phyloP scores from a whole-genome alignment of 2,113 vertebrate genomes.

The Lepidiolamprologus cunningtoni region DNA sequence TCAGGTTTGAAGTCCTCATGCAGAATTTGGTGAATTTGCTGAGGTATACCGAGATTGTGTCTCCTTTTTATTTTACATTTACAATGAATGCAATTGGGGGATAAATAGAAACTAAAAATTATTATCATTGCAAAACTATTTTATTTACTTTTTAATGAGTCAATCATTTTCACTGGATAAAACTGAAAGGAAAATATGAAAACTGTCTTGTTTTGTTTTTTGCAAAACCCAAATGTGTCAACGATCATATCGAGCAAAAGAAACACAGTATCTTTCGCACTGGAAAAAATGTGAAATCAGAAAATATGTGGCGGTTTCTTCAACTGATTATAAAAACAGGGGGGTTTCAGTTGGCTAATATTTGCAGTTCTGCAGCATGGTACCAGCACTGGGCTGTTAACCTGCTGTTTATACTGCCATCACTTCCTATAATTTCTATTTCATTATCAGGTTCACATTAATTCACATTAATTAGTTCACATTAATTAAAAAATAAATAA shows the following conservation, averaged over 20 bases:
- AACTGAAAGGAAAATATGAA: neutral
- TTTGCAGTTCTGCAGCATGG: neutral
- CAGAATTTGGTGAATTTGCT: neutral
- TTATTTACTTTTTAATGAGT: neutral
- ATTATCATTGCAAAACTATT: neutral
- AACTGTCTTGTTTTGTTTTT: neutral
- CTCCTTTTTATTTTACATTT: neutral
- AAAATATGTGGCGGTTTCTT: neutral
- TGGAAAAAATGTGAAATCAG: neutral
- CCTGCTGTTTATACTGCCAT: neutral
- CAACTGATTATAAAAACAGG: neutral
- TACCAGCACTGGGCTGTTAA: neutral
- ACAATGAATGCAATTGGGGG: neutral
- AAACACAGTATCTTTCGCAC: neutral
- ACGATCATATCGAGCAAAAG: neutral
- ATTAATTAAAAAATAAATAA: neutral
- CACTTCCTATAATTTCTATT: neutral
- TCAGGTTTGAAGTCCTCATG: neutral
- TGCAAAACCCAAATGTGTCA: neutral
- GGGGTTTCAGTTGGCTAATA: neutral
- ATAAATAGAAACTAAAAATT: neutral
- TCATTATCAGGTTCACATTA: neutral
- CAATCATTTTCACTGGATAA: neutral
- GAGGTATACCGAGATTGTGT: neutral
- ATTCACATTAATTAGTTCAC: neutral